Evolutionary conservation across 1,140 invertebrate genomes (phyloP).

Genomic region (Zaprionus capensis): DNA sequence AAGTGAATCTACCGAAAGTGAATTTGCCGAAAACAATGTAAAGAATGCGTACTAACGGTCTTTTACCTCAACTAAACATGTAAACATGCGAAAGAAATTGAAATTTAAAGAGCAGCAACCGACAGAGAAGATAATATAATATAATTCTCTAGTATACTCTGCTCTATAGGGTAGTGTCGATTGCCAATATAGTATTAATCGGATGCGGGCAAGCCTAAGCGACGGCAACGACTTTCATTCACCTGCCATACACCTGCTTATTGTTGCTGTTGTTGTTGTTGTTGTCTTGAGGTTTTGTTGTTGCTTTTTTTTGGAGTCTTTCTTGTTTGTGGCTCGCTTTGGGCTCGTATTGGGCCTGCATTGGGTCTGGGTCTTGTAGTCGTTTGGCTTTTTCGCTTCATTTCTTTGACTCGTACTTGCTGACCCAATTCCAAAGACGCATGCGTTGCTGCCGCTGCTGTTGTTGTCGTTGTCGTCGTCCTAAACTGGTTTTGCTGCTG

Average conservation of each 20-base stretch:
- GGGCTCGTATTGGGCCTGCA: constrained; percentile 35
- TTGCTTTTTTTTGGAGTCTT: constrained; percentile 20
- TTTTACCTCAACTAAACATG: not conserved
- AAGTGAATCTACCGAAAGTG: constrained; percentile 30
- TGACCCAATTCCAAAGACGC: constrained; percentile 79
- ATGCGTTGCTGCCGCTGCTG: constrained; percentile 56
- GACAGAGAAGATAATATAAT: not conserved
- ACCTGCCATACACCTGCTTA: constrained; percentile 72
- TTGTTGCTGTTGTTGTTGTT: constrained; percentile 34
- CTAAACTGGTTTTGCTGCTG: constrained; percentile 55
- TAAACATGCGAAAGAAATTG: not conserved
- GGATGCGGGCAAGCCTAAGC: constrained; percentile 49
- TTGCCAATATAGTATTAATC: constrained; percentile 26
- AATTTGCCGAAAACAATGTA: constrained; percentile 31
- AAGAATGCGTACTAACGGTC: constrained; percentile 14
- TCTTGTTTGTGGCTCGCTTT: not conserved
- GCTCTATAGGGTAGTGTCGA: constrained; percentile 2
- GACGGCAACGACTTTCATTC: constrained; percentile 65
- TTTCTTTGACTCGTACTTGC: constrained; percentile 68
- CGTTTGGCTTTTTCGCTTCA: constrained; percentile 51
- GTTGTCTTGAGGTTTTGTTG: not conserved
- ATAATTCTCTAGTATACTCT: not conserved
- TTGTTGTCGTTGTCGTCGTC: constrained; percentile 55
- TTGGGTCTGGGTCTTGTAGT: constrained; percentile 61
- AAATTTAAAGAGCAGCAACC: not conserved